These are phyloP conservation scores for Tiliacea aurago DNA, from an alignment of 2,888 invertebrate genomes.

Conservation along the genomic window DNA sequence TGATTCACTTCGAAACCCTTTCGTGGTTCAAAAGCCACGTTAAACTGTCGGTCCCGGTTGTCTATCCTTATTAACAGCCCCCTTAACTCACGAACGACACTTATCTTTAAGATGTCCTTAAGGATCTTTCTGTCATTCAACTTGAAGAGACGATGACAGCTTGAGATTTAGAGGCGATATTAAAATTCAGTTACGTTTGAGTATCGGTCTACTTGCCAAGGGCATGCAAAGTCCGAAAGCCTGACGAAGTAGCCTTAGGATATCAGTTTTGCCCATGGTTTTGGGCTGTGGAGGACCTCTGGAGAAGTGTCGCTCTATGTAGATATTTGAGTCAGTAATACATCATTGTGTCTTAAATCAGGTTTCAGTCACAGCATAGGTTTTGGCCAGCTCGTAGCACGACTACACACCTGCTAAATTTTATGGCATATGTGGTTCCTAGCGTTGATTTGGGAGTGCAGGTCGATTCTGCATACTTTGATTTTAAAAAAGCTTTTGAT, in stretches of 20 bases:
- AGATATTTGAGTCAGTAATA: too few species aligned
- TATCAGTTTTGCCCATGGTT: background rate
- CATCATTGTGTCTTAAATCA: too few species aligned
- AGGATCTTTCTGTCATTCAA: background rate
- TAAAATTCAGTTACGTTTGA: background rate
- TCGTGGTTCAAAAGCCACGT: slow-evolving; percentile 20
- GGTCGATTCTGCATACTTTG: too few species aligned
- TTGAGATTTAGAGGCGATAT: background rate
- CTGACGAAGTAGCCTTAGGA: too few species aligned
- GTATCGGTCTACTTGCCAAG: background rate
- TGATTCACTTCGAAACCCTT: slow-evolving; percentile 28
- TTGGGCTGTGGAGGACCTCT: background rate
- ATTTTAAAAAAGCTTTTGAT: too few species aligned
- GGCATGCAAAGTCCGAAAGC: background rate
- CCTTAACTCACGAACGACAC: background rate
- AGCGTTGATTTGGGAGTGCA: too few species aligned
- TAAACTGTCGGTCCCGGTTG: slow-evolving; percentile 12
- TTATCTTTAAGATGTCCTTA: slow-evolving; percentile 11
- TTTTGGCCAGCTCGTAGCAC: too few species aligned
- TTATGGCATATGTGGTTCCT: too few species aligned
- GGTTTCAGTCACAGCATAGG: too few species aligned
- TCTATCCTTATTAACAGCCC: slow-evolving; percentile 33
- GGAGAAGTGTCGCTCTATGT: background rate
- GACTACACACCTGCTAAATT: too few species aligned
- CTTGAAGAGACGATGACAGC: background rate